Evolutionary conservation across 2,797 vertebrate species (phyloP).

Genomic region (Ficedula albicollis): DNA sequence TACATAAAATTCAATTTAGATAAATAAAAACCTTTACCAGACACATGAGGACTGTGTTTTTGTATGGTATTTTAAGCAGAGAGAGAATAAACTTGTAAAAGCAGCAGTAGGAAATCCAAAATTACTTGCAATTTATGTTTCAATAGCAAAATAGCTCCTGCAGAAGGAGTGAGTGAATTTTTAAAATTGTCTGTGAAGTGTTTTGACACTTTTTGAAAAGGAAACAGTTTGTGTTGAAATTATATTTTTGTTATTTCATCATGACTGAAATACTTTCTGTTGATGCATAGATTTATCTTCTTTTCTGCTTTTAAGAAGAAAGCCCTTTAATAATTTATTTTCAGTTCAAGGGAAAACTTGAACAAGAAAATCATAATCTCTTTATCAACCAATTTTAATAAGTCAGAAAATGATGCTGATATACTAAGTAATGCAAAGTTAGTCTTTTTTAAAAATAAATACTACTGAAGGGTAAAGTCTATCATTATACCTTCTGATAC

Average conservation of each 20-base stretch:
- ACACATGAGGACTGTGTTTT: background rate
- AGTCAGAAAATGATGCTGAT: background rate
- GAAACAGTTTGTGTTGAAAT: background rate
- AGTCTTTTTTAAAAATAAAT: background rate
- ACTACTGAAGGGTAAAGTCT: background rate
- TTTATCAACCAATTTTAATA: background rate
- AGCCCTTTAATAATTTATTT: background rate
- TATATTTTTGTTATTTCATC: background rate
- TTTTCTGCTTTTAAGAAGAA: background rate
- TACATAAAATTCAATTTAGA: background rate
- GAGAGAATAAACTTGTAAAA: background rate
- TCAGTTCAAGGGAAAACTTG: background rate
- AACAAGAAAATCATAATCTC: background rate
- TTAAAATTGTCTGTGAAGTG: background rate
- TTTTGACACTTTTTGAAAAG: constrained; percentile 10
- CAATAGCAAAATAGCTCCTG: background rate
- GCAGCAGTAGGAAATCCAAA: background rate
- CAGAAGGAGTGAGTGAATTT: background rate
- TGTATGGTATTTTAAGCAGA: background rate
- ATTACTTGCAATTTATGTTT: background rate
- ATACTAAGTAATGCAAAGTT: background rate
- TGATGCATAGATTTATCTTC: background rate
- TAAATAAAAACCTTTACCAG: background rate
- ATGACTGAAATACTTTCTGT: background rate
- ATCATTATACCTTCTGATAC: background rate